These are phyloP conservation scores for Monodelphis domestica DNA, from an alignment of 2,797 vertebrate genomes.

Conservation along the genomic window DNA sequence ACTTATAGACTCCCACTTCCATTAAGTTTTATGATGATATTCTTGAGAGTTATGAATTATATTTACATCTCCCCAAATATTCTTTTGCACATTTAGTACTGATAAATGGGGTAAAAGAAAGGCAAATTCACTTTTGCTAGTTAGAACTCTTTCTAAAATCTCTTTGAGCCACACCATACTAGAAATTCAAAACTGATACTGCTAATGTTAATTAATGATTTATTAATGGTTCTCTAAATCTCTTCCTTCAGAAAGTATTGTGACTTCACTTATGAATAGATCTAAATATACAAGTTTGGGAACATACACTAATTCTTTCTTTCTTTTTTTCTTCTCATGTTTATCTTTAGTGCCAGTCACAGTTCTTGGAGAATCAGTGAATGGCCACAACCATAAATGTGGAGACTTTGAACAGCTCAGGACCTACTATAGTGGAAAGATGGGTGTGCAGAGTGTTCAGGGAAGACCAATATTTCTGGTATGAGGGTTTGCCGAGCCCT, in stretches of 20 bases:
- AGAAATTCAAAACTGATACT: neutral
- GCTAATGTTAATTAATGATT: neutral
- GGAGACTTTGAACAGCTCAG: neutral
- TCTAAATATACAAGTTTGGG: neutral
- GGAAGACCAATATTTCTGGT: no score
- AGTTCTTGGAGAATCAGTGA: neutral
- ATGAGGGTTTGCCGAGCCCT: no score
- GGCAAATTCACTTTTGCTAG: neutral
- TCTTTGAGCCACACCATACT: neutral
- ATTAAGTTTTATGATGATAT: neutral
- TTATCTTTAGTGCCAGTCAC: neutral
- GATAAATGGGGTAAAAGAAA: neutral
- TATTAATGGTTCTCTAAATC: neutral
- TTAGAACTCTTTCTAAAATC: neutral
- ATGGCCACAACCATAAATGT: neutral
- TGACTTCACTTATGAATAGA: neutral
- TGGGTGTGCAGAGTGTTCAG: no score
- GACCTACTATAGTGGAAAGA: neutral
- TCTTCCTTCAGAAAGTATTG: neutral
- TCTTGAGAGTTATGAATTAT: neutral
- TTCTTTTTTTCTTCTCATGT: neutral
- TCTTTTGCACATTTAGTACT: constrained; percentile 26
- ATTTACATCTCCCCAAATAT: constrained; percentile 38
- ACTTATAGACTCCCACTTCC: neutral
- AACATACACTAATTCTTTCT: neutral